Evolutionary conservation across 2,888 invertebrate genomes (phyloP), one percentile per base, ranked within the genome.

Genomic region (Meliscaeva auricollis): DNA sequence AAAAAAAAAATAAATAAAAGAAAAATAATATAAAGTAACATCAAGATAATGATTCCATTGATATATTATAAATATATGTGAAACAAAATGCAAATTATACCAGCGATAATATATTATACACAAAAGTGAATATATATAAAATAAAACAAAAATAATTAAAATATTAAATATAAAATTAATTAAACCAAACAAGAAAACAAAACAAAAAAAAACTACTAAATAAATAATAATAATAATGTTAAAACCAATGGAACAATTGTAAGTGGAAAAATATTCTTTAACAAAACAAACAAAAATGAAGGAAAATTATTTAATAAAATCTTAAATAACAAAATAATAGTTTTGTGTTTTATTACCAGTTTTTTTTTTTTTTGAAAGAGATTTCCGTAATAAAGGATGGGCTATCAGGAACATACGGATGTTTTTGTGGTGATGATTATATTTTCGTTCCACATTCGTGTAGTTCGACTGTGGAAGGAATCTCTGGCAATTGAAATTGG

Each of bases 41-140:
- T 44, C 6, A 62, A 26, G 26, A 80, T 52, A 35, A 80, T 38
- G 52, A 80, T 80, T 80, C 68, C 70, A 81, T 73, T 72, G 62
- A 81, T 38, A 38, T 9, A 35, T 9, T 56, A 56, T 32, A 30
- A 62, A 72, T 58, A 58, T 48, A 73, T 77, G 80, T 85, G 76
- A 81, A 85, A 85, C 81, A 76, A 85, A 74, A 85, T 85, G 85
- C 76, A 85, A 85, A 85, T 77, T 81, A 85, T 81, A 85, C 85
- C 85, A 85, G 81, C 85, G 85, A 85, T 81, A 76, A 85, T 84
- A 85, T 85, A 81, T 77, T 81, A 85, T 85, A 85, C 76, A 85
- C 76, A 52, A 62, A 76, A 66, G 41, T 70, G 35, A 82, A 78
- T 68, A 73, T 72, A 78, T 83, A 50, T 52, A 46, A 41, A 62